These are phyloP conservation scores for Labeo calbasu DNA, from an alignment of 2,797 vertebrate genomes.

Conservation along the genomic window DNA sequence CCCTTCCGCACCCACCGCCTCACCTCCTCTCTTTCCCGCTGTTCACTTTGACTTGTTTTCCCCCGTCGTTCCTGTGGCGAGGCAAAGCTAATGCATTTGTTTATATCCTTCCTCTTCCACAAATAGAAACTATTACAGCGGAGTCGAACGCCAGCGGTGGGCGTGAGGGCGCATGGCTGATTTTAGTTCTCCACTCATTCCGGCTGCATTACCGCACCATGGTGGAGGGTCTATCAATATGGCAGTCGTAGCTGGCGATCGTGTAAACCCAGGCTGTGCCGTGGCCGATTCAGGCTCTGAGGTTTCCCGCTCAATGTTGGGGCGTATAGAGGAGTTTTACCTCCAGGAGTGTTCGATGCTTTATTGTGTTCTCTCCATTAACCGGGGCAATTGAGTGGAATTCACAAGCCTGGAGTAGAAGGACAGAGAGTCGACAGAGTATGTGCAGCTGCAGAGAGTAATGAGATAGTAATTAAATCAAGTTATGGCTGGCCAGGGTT, in stretches of 20 bases:
- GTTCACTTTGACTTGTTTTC: constrained; percentile 48
- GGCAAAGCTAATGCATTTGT: constrained; percentile 53
- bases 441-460: constrained; percentile 53
- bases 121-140: constrained; percentile 56
- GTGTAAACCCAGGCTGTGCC: constrained; percentile 39
- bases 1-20: constrained; percentile 25
- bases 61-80: constrained; percentile 31
- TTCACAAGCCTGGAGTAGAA: constrained; percentile 46
- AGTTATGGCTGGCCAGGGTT: constrained; percentile 50
- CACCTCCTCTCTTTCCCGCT: constrained; percentile 41
- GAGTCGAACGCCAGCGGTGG: constrained; percentile 44
- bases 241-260: not conserved
- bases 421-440: constrained; percentile 43
- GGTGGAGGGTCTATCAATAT: constrained; percentile 47
- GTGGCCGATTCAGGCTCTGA: constrained; percentile 14
- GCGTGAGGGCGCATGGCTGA: constrained; percentile 42
- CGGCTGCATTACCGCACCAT: constrained; percentile 34
- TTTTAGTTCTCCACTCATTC: constrained; percentile 49
- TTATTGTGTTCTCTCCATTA: constrained; percentile 59
- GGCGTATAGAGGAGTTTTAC: constrained; percentile 40
- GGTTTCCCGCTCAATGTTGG: constrained; percentile 29
- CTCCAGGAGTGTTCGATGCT: constrained; percentile 37
- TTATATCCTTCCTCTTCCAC: constrained; percentile 53
- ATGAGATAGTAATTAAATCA: constrained; percentile 62
- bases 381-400: constrained; percentile 63